These are phyloP conservation scores for Chamaetylas fuelleborni DNA, from an alignment of 2,113 vertebrate species.

Conservation along the genomic window DNA sequence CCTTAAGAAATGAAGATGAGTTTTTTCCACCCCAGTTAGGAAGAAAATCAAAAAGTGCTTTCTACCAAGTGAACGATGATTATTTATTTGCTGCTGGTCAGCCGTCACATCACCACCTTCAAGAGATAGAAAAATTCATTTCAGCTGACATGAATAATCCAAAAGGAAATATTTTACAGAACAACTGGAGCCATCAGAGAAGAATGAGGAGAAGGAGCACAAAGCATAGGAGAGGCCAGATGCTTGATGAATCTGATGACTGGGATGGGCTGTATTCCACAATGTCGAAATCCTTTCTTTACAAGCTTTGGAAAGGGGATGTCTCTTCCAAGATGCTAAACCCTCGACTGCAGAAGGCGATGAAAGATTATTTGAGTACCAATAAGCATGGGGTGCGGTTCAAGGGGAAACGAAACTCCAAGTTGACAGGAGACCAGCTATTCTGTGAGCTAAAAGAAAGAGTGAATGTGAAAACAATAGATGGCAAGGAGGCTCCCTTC, in stretches of 20 bases:
- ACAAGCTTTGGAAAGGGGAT: conserved; percentile 86
- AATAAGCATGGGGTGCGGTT: conserved; percentile 92
- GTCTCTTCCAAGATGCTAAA: conserved; percentile 87
- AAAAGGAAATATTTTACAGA: conserved; percentile 12
- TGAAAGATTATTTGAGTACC: conserved; percentile 86
- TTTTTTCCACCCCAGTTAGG: conserved; percentile 65
- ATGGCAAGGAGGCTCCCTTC: conserved; percentile 90
- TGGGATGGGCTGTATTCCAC: conserved; percentile 82
- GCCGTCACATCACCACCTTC: conserved; percentile 24
- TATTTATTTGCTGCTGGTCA: conserved; percentile 70
- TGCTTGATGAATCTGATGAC: conserved; percentile 68
- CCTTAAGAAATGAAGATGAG: conserved; percentile 59
- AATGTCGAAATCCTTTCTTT: conserved; percentile 85
- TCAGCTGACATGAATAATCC: not conserved
- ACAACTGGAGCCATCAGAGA: conserved; percentile 32
- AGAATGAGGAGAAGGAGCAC: conserved; percentile 48
- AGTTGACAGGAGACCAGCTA: conserved; percentile 75
- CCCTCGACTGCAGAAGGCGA: conserved; percentile 89
- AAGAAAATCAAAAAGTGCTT: conserved; percentile 71
- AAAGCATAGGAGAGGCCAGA: not conserved
- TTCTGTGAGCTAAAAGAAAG: conserved; percentile 86
- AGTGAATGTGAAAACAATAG: conserved; percentile 82
- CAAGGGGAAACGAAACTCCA: conserved; percentile 69
- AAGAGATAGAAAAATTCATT: conserved; percentile 40
- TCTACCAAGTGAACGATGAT: conserved; percentile 52